Conservation (phyloP, 2,797 vertebrate species). For the Chiroxiphia lanceolata region DNA sequence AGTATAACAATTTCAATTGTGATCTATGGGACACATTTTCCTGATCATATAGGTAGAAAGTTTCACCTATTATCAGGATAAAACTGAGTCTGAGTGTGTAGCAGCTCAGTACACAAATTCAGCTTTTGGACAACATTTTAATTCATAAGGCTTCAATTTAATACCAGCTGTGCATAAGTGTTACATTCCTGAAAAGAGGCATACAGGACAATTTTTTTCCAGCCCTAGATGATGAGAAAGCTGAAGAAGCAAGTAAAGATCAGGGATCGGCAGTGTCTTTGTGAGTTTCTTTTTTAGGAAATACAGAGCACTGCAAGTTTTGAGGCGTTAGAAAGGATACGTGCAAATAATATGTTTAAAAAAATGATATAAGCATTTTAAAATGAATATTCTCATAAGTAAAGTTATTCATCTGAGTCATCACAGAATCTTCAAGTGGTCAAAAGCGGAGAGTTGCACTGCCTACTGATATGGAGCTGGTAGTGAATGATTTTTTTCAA, state of each 20-base stretch:
- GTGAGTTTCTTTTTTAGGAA: neutral
- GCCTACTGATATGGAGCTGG: neutral
- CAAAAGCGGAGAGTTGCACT: neutral
- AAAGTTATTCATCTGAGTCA: neutral
- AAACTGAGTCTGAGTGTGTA: neutral
- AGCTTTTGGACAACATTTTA: neutral
- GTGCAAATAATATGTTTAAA: neutral
- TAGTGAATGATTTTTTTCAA: neutral
- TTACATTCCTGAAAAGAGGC: neutral
- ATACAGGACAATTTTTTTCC: neutral
- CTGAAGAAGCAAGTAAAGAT: neutral
- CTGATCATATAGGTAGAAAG: neutral
- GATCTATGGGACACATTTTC: neutral
- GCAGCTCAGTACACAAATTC: neutral
- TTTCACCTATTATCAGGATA: neutral
- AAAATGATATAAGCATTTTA: neutral
- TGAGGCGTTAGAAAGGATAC: neutral
- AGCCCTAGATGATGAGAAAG: neutral
- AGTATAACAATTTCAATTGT: neutral
- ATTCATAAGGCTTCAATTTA: neutral
- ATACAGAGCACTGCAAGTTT: neutral
- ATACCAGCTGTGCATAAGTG: neutral
- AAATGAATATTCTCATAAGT: neutral
- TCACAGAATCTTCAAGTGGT: neutral
- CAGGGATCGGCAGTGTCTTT: neutral